A percentile compares a stretch with the other conserved stretches of the same genome.
Conservation (phyloP, 1,140 invertebrate genomes). For the Coptotermes formosanus region DNA sequence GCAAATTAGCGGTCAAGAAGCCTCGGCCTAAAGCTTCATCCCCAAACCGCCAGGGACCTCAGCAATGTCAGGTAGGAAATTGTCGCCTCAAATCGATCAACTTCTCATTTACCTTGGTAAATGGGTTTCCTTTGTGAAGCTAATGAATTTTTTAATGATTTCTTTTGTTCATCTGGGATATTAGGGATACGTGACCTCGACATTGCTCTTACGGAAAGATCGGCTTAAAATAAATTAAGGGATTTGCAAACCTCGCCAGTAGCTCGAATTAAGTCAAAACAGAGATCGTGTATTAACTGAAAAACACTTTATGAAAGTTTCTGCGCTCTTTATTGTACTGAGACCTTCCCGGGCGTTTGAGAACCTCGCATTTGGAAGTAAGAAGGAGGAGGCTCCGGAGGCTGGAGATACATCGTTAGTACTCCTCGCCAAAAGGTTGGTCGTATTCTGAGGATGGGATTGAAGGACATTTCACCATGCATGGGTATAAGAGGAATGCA, state of each 20-base stretch:
- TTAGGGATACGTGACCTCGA: not conserved
- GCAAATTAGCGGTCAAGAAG: slow-evolving; percentile 56
- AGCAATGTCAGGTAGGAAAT: slow-evolving; percentile 71
- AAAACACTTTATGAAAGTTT: no score
- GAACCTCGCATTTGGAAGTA: no score
- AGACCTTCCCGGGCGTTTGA: no score
- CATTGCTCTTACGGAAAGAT: not conserved
- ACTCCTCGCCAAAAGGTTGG: no score
- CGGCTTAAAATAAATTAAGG: not conserved
- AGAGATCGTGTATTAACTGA: no score
- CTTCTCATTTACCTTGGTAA: not conserved
- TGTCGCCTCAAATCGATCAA: slow-evolving; percentile 5
- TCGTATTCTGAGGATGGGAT: no score
- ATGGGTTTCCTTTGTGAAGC: not conserved
- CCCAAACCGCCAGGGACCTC: slow-evolving; percentile 74
- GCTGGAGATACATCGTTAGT: no score
- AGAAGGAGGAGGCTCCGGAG: no score
- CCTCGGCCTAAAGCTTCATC: slow-evolving; percentile 71
- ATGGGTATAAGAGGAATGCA: no score
- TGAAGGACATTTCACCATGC: no score
- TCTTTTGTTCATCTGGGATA: not conserved
- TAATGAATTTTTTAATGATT: not conserved
- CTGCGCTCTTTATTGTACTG: no score
- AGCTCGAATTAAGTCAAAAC: not conserved
- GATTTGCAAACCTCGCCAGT: not conserved